Evolutionary conservation across 2,888 invertebrate species (phyloP), one percentile per base, ranked within the genome.

Genomic region (Bombylius major): DNA sequence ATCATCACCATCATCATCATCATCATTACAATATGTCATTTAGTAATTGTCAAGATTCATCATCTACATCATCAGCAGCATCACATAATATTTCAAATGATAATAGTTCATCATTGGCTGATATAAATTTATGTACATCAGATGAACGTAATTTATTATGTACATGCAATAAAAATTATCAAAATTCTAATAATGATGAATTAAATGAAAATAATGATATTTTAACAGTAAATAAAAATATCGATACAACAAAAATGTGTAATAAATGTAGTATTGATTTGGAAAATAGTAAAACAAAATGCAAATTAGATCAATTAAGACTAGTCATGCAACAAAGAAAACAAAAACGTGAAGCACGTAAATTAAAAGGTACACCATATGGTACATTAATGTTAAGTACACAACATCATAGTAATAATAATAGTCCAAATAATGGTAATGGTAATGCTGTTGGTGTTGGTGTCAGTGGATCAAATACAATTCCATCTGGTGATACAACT

Each of bases 291-390:
- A 87, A 87, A 64, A 87, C 89, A 8, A 86, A 89, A 66, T 86
- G 87, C 63, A 94, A 94, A 73, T 81, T 94, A 72, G 88, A 91
- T 67, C 89, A 89, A 62, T 77, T 94, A 54, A 84, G 92, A 62
- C 79, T 89, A 62, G 89, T 93, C 57, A 89, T 95, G 89, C 91
- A 91, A 65, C 90, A 94, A 71, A 82, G 89, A 65, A 85, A 91
- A 61, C 86, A 90, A 61, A 79, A 89, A 59, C 82, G 93, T 54
- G 86, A 89, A 66, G 89, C 86, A 48, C 80, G 88, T 56, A 84
- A 84, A 69, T 75, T 84, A 59, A 83, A 84, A 68, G 79, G 80
- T 4, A 72, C 81, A 51, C 88, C 88, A 9, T 88, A 88, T 65
- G 69, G 66, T 50, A 66, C 66, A 1, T 62, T 63, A 48, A 63